These are phyloP conservation scores for Ophonus ardosiacus DNA, from an alignment of 2,888 invertebrate species.

Conservation along the genomic window DNA sequence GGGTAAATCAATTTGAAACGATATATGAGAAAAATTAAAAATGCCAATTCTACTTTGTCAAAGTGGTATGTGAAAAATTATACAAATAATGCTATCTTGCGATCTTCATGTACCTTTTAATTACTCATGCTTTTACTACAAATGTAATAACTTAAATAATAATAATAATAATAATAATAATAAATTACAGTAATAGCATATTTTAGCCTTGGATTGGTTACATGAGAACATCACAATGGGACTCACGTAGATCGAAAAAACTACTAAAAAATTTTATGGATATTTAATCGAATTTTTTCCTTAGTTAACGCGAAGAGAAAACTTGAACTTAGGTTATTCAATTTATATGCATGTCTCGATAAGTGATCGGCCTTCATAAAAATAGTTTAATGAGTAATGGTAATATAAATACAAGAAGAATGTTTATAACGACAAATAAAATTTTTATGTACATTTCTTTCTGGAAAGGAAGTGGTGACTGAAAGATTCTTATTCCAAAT, in stretches of 20 bases:
- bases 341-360: not conserved
- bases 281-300: not conserved
- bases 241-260: not conserved
- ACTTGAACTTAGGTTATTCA: not conserved
- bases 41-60: no score
- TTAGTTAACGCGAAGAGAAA: not conserved
- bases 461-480: not conserved
- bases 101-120: no score
- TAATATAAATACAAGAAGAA: not conserved
- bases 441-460: not conserved
- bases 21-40: no score
- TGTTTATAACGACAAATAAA: not conserved
- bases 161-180: no score
- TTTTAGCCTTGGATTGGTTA: not conserved
- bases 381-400: not conserved
- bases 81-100: no score
- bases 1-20: no score
- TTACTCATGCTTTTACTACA: no score
- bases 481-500: not conserved
- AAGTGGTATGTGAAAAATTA: no score
- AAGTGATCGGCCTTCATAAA: not conserved
- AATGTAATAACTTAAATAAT: no score
- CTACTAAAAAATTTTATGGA: not conserved
- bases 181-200: no score
- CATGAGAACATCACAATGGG: not conserved